Evolutionary conservation across 2,888 invertebrate genomes (phyloP).

Genomic region (Sericinus montela): DNA sequence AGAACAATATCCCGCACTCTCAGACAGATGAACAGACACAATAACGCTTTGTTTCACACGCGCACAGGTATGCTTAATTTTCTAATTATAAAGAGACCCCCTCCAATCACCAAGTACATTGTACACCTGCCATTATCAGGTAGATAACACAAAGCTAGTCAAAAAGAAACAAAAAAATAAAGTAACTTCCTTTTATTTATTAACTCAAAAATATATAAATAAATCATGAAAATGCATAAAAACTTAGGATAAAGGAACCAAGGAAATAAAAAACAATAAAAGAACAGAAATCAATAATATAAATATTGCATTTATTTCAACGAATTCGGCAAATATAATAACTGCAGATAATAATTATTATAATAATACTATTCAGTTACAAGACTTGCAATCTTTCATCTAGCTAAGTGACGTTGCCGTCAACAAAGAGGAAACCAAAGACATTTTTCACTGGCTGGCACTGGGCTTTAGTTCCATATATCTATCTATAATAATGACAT

Average conservation of each 20-base stretch:
- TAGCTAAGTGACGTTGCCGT: constrained; percentile 32
- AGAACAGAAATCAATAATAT: constrained; percentile 78
- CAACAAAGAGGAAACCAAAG: constrained; percentile 46
- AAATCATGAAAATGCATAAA: constrained; percentile 38
- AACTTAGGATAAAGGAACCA: constrained; percentile 64
- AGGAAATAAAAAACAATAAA: constrained; percentile 58
- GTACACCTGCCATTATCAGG: constrained; percentile 50
- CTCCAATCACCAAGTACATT: constrained; percentile 37
- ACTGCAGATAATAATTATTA: constrained; percentile 77
- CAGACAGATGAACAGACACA: constrained; percentile 36
- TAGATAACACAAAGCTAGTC: constrained; percentile 28
- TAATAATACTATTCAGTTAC: constrained; percentile 77
- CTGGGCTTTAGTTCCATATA: constrained; percentile 63
- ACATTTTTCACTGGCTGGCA: constrained; percentile 69
- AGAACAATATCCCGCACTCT: constrained; percentile 28
- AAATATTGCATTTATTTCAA: constrained; percentile 81
- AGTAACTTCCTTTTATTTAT: constrained; percentile 1
- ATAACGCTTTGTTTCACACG: constrained; percentile 54
- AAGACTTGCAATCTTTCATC: constrained; percentile 63
- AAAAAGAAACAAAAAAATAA: constrained; percentile 9
- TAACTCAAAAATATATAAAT: constrained; percentile 30
- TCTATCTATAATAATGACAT: constrained; percentile 61
- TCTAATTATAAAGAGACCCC: constrained; percentile 23
- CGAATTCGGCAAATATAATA: constrained; percentile 78
- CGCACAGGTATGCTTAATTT: constrained; percentile 41